Conservation (phyloP, 2,797 vertebrate species). For the Mastacembelus armatus region DNA sequence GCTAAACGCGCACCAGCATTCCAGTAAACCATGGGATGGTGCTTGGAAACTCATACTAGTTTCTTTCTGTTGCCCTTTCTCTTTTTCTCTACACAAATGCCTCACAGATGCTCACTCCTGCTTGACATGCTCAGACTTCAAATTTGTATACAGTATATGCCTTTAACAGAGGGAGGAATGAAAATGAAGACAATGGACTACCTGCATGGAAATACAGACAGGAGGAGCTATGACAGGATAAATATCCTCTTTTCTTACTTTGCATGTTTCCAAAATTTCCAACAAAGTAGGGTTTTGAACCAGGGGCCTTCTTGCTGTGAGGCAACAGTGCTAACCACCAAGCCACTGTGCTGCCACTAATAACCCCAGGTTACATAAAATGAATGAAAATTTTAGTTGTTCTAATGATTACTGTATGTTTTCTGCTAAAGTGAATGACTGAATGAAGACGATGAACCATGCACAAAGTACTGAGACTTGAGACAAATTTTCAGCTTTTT, state of each 20-base stretch:
- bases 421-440: neutral
- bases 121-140: conserved; percentile 41
- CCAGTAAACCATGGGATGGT: conserved; percentile 78
- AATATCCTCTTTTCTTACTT: conserved; percentile 39
- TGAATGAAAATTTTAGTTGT: conserved; percentile 1
- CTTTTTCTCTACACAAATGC: conserved; percentile 75
- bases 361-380: conserved; percentile 7
- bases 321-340: no score
- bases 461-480: neutral
- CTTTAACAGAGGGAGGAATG: conserved; percentile 30
- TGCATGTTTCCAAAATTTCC: conserved; percentile 27
- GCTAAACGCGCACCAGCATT: conserved; percentile 77
- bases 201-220: conserved; percentile 61
- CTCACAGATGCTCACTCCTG: conserved; percentile 79
- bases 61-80: conserved; percentile 69
- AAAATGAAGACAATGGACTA: conserved; percentile 41
- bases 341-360: neutral
- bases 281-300: conserved; percentile 22
- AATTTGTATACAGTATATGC: conserved; percentile 17
- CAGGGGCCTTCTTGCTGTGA: no score
- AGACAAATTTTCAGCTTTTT: no score
- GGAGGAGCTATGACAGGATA: conserved; percentile 53
- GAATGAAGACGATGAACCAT: neutral
- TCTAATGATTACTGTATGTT: conserved; percentile 5
- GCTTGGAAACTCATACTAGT: conserved; percentile 76